Conservation (phyloP, 2,888 invertebrate genomes). For the Blastobasis lacticolella region DNA sequence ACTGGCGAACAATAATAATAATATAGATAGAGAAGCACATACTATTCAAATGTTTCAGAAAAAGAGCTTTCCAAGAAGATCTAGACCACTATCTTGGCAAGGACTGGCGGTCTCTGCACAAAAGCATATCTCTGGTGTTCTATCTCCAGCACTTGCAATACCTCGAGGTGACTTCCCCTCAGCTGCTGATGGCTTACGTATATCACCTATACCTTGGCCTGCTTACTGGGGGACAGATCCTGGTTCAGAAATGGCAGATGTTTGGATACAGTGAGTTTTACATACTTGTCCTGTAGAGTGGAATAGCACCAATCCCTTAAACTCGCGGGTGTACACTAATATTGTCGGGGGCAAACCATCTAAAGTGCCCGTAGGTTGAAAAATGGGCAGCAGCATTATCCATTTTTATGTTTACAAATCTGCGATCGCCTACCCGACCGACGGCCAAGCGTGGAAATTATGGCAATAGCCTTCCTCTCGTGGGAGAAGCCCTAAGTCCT, state of each 20-base stretch:
- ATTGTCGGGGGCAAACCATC: too few species aligned
- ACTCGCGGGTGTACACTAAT: too few species aligned
- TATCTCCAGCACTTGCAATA: constrained; percentile 79
- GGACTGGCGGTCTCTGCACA: constrained; percentile 60
- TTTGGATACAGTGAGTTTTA: constrained; percentile 46
- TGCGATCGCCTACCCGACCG: too few species aligned
- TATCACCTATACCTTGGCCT: constrained; percentile 87
- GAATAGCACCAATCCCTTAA: too few species aligned
- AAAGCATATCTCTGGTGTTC: constrained; percentile 69
- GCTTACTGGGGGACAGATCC: constrained; percentile 84
- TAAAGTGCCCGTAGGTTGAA: too few species aligned
- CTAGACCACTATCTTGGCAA: constrained; percentile 78
- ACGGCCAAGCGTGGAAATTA: too few species aligned
- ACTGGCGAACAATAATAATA: too few species aligned
- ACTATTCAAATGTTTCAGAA: constrained; percentile 52
- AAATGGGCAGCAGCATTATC: too few species aligned
- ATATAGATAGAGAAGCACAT: too few species aligned
- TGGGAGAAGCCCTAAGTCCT: too few species aligned
- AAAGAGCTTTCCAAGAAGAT: constrained; percentile 82
- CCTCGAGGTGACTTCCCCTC: constrained; percentile 72
- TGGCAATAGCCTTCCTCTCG: too few species aligned
- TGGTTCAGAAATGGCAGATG: constrained; percentile 79
- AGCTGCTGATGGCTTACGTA: constrained; percentile 81
- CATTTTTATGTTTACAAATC: too few species aligned
- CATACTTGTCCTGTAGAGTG: background rate